Percentiles rank a stretch among this genome's conserved stretches.
Evolutionary conservation across 2,797 vertebrate species (phyloP).

Genomic region (Delichon dasypus): DNA sequence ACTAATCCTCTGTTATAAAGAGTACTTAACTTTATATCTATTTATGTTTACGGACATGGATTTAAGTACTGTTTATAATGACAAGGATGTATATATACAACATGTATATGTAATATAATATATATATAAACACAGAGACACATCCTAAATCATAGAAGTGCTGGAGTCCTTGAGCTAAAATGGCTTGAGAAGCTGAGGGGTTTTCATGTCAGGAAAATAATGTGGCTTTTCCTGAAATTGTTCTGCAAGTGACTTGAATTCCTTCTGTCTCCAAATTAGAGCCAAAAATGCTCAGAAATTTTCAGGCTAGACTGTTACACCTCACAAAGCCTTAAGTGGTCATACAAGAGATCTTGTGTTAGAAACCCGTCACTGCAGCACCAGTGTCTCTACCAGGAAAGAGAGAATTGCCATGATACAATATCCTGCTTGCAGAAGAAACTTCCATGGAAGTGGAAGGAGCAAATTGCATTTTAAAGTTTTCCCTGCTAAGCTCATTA

Average conservation of each 20-base stretch:
- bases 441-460: not conserved
- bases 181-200: not conserved
- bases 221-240: not conserved
- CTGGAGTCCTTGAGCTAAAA: not conserved
- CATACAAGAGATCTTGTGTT: not conserved
- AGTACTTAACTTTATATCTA: slow-evolving; percentile 38
- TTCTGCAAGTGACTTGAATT: not conserved
- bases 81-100: slow-evolving; percentile 35
- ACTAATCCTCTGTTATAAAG: slow-evolving; percentile 25
- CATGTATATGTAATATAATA: not conserved
- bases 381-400: not conserved
- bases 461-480: not conserved
- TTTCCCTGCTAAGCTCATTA: not conserved
- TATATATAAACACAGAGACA: slow-evolving; percentile 30
- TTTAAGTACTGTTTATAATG: slow-evolving; percentile 60
- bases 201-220: not conserved
- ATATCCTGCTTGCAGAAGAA: not conserved
- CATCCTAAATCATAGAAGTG: not conserved
- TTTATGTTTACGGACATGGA: slow-evolving; percentile 30
- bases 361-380: not conserved
- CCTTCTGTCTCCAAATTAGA: not conserved
- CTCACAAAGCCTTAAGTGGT: not conserved
- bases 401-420: not conserved
- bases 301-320: not conserved
- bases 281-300: not conserved